Evolutionary conservation across 2,113 vertebrate species (phyloP), one percentile per base, ranked within the genome.

Genomic region (Percopsis transmontana): DNA sequence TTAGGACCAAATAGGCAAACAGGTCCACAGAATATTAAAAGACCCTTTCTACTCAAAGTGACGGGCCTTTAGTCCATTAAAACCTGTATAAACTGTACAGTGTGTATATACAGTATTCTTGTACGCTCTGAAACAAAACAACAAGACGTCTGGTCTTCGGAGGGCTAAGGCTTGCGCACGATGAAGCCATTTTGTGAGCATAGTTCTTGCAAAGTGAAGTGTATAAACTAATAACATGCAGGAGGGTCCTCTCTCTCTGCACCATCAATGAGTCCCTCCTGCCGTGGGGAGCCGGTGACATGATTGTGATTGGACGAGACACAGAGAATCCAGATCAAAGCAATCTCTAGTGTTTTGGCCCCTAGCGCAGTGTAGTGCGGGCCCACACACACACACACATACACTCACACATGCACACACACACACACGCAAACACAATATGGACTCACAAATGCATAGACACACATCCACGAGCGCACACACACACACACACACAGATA

Each of bases 231-330:
- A 89, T 86, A 87, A 85, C 84, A 85, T 78, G 88, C 83, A 82
- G 70, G 80, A 87, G 83, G 76, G 83, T 87, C 88, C 88, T 71
- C 74, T 80, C 89, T 33, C 27, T 87, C 89, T 72, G 81, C 85
- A 81, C 89, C 83, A 88, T 89, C 89, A 92, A 91, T 89, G 88
- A 92, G 88, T 89, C 80, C 80, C 81, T 80, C 47, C 82, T 80
- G 90, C 88, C 88, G 83, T 88, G 87, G 87, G 90, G 90, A 91
- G 85, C 81, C 80, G 72, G 86, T 91, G 91, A 91, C 89, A 91
- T 91, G 90, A 92, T 85, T 91, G 89, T 91, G 91, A 93, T 93
- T 92, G 92, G 91, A 92, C 89, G 85, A 92, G 91, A 92, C 90
- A 90, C 84, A 72, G 81, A 90, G 88, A 90, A 92, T 89, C 87